Percentiles rank a stretch among this genome's conserved stretches.
phyloP scores from a whole-genome alignment of 2,888 invertebrate genomes.

The Platypus cylindrus region DNA sequence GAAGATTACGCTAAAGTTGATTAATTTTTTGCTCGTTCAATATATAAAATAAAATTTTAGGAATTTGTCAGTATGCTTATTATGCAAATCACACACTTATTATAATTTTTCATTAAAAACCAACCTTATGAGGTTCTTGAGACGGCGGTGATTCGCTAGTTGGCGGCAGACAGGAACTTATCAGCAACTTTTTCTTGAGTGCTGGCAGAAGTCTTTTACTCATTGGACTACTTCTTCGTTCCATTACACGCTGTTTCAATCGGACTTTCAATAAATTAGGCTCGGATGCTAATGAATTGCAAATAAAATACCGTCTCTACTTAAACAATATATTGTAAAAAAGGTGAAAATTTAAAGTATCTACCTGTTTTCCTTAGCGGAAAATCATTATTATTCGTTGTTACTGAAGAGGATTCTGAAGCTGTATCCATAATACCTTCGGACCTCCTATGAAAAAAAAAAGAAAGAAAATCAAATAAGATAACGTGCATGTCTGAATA shows the following conservation, averaged over 20 bases:
- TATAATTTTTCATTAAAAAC: not conserved
- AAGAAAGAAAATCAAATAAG: constrained; percentile 5
- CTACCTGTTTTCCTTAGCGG: constrained; percentile 94
- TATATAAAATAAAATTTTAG: too few relatives aligned
- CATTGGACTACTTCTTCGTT: constrained; percentile 69
- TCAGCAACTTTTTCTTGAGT: constrained; percentile 57
- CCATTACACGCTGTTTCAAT: constrained; percentile 88
- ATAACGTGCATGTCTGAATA: too few relatives aligned
- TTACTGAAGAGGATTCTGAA: constrained; percentile 45
- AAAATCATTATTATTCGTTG: constrained; percentile 52
- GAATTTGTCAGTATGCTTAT: too few relatives aligned
- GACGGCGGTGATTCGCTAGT: constrained; percentile 53
- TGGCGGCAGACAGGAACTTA: constrained; percentile 44
- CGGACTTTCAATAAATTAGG: constrained; percentile 91
- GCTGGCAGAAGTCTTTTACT: constrained; percentile 68
- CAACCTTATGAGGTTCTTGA: constrained; percentile 22
- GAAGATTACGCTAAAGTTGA: too few relatives aligned
- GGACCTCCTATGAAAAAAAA: constrained; percentile 28
- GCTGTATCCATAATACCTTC: constrained; percentile 39
- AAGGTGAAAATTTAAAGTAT: too few relatives aligned
- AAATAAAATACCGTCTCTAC: too few relatives aligned
- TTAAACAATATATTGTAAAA: too few relatives aligned
- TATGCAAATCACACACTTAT: too few relatives aligned
- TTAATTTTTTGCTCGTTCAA: too few relatives aligned
- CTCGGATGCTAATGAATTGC: constrained; percentile 97